phyloP scores from a whole-genome alignment of 2,888 invertebrate species.

The Ennomos erosarius region DNA sequence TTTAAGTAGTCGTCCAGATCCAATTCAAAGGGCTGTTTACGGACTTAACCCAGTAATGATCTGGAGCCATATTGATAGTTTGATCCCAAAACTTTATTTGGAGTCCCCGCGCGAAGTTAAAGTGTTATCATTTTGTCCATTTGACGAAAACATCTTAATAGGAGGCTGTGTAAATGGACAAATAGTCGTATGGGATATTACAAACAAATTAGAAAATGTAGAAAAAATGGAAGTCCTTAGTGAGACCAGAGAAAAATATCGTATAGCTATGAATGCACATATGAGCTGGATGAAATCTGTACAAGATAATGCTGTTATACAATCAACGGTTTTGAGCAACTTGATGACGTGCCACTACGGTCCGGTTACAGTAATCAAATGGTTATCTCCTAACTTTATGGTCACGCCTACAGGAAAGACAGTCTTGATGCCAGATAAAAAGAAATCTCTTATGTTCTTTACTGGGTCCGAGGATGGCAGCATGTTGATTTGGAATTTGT shows the following conservation, averaged over 20 bases:
- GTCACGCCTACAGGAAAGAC: constrained; percentile 86
- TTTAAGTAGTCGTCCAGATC: constrained; percentile 69
- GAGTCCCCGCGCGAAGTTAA: constrained; percentile 88
- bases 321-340: constrained; percentile 86
- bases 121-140: constrained; percentile 88
- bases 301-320: constrained; percentile 84
- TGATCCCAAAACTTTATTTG: constrained; percentile 89
- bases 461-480: constrained; percentile 88
- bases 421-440: constrained; percentile 53
- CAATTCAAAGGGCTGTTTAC: constrained; percentile 84
- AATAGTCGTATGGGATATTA: constrained; percentile 89
- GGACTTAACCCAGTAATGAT: constrained; percentile 88
- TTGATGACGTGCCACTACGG: constrained; percentile 86
- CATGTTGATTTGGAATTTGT: constrained; percentile 90
- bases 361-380: constrained; percentile 87
- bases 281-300: constrained; percentile 89
- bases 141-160: constrained; percentile 87
- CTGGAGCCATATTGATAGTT: constrained; percentile 90
- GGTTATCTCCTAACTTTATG: constrained; percentile 87
- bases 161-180: constrained; percentile 91
- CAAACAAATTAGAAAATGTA: constrained; percentile 85
- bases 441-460: constrained; percentile 86
- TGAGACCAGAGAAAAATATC: constrained; percentile 86
- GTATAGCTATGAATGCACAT: constrained; percentile 84
- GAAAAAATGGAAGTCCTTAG: constrained; percentile 87